Evolutionary conservation across 2,797 vertebrate species (phyloP).

Genomic region (Chiloscyllium punctatum): DNA sequence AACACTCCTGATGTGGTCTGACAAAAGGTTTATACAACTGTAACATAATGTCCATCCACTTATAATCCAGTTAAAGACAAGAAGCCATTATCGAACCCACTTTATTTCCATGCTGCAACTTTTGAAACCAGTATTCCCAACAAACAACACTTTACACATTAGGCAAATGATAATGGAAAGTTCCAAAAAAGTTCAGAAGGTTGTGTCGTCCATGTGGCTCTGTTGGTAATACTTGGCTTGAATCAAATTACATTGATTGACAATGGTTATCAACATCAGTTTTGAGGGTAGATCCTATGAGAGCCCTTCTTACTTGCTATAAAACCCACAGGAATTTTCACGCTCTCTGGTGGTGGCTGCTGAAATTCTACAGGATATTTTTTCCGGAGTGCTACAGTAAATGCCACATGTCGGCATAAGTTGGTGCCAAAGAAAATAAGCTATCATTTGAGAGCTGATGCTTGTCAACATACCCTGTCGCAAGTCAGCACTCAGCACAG

Average conservation of each 20-base stretch:
- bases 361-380: background rate
- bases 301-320: background rate
- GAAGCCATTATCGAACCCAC: background rate
- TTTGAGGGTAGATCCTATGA: background rate
- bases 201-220: background rate
- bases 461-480: conserved; percentile 7
- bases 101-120: background rate
- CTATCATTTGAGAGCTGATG: background rate
- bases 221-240: background rate
- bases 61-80: background rate
- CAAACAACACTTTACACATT: background rate
- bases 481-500: background rate
- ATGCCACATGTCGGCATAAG: background rate
- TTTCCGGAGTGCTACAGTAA: background rate
- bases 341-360: background rate
- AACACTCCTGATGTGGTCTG: background rate
- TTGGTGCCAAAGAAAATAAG: background rate
- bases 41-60: background rate
- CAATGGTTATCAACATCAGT: background rate
- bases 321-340: background rate
- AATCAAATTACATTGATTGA: background rate
- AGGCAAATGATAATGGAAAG: background rate
- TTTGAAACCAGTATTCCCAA: background rate
- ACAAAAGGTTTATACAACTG: background rate
- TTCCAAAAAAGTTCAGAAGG: background rate